phyloP scores from a whole-genome alignment of 2,888 invertebrate species.

The Synergus gifuensis region DNA sequence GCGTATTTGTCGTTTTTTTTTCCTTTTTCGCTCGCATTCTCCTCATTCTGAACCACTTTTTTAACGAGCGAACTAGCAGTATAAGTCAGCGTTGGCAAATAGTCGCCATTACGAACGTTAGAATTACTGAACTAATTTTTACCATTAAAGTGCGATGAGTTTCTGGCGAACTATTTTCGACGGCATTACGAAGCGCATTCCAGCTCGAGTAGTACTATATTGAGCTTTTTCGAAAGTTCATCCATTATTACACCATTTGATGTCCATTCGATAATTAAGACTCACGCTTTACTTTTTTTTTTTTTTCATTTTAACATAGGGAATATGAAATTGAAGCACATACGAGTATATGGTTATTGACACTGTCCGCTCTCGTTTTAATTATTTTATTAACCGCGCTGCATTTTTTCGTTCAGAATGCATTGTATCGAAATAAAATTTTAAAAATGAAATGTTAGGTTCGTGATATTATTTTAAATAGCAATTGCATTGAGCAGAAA shows the following conservation, averaged over 20 bases:
- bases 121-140: slow-evolving; percentile 31
- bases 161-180: slow-evolving; percentile 27
- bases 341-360: background rate
- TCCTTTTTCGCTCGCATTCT: slow-evolving; percentile 11
- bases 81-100: slow-evolving; percentile 31
- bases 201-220: slow-evolving; percentile 20
- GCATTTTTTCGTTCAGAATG: background rate
- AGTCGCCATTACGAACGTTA: slow-evolving; percentile 22
- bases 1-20: background rate
- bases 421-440: background rate
- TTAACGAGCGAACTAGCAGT: slow-evolving; percentile 27
- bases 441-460: background rate
- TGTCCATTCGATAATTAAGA: slow-evolving; percentile 31
- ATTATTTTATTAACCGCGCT: background rate
- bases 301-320: background rate
- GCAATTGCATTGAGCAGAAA: background rate
- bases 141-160: slow-evolving; percentile 28
- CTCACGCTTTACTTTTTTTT: background rate
- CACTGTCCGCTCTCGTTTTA: background rate
- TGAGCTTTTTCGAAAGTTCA: slow-evolving; percentile 36
- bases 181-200: background rate
- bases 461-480: background rate
- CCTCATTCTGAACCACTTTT: background rate
- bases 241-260: slow-evolving; percentile 29
- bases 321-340: background rate